These are phyloP conservation scores for Tiliacea aurago DNA, from an alignment of 2,888 invertebrate species.

Conservation along the genomic window DNA sequence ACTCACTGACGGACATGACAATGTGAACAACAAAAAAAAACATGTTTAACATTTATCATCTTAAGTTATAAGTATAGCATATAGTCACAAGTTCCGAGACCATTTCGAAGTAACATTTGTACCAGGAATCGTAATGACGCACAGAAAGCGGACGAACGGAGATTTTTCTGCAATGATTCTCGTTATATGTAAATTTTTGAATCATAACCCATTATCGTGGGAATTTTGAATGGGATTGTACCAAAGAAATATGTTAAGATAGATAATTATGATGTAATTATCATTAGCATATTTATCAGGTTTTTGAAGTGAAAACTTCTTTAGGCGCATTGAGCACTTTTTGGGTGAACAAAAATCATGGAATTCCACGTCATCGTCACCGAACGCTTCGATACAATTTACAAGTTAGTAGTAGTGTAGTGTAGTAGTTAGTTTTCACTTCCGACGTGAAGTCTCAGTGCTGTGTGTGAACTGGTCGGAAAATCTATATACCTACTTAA, in stretches of 20 bases:
- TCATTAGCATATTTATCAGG: neutral
- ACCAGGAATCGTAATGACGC: conserved; percentile 81
- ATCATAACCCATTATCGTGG: conserved; percentile 75
- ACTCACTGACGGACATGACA: conserved; percentile 30
- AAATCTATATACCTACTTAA: too few species aligned
- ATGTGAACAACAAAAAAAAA: conserved; percentile 21
- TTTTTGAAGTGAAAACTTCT: too few species aligned
- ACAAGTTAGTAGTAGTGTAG: too few species aligned
- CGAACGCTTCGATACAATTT: too few species aligned
- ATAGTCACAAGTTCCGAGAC: conserved; percentile 51
- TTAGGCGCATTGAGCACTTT: too few species aligned
- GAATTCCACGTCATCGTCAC: too few species aligned
- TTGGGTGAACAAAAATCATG: too few species aligned
- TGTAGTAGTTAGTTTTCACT: too few species aligned
- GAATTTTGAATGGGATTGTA: conserved; percentile 67
- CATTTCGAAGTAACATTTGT: conserved; percentile 67
- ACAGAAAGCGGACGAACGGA: conserved; percentile 81
- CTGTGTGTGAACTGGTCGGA: too few species aligned
- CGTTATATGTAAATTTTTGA: conserved; percentile 83
- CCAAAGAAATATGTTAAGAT: conserved; percentile 29
- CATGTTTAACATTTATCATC: conserved; percentile 55
- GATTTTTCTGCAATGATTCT: conserved; percentile 87
- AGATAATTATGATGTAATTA: neutral
- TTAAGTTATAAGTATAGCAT: conserved; percentile 15
- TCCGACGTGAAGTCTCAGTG: too few species aligned